Conservation (phyloP, 2,113 vertebrate species). For the Toxotes chatareus region DNA sequence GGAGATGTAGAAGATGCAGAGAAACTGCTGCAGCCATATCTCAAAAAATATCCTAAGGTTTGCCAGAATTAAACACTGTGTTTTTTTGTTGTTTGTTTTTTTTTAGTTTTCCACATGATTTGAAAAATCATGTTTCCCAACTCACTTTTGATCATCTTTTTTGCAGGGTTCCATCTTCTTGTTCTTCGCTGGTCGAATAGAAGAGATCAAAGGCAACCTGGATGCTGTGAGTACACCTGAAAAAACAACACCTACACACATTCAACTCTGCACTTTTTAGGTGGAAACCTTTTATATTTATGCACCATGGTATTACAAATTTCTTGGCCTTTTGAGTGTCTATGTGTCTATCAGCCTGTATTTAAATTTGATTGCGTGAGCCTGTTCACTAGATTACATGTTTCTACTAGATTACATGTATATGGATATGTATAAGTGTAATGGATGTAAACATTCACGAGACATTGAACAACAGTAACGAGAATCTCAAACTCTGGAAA, state of each 20-base stretch:
- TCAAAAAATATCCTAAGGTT: slow-evolving; percentile 93
- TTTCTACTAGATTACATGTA: no score
- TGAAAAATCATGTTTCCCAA: neutral
- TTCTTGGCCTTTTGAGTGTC: neutral
- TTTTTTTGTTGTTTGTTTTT: neutral
- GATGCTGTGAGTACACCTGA: slow-evolving; percentile 87
- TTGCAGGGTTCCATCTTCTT: slow-evolving; percentile 97
- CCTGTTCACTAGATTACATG: no score
- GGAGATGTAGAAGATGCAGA: slow-evolving; percentile 95
- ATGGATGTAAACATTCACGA: no score
- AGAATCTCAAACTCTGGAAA: no score
- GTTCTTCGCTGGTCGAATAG: slow-evolving; percentile 98
- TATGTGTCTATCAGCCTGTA: neutral
- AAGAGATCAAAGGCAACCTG: slow-evolving; percentile 96
- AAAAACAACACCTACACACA: neutral
- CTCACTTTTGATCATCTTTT: slow-evolving; percentile 30
- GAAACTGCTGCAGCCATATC: slow-evolving; percentile 92
- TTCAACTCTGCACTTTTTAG: neutral
- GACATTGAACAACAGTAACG: no score
- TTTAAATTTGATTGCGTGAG: no score
- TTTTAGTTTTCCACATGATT: neutral
- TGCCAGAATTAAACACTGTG: neutral
- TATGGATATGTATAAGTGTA: no score
- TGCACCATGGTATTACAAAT: neutral
- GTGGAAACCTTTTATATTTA: neutral